Conservation (phyloP, 2,888 invertebrate species). For the Sialis lutaria region DNA sequence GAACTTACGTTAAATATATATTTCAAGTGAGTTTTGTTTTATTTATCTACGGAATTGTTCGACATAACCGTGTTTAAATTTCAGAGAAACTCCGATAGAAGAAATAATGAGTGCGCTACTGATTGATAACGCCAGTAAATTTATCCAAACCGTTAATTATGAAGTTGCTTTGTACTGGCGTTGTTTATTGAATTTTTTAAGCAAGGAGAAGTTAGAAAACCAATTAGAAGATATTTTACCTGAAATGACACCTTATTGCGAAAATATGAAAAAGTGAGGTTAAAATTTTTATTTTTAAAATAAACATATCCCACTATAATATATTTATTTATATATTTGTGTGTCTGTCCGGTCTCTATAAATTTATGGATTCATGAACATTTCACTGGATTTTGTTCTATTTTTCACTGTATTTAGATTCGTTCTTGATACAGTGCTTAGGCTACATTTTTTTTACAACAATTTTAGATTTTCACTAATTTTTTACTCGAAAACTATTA, state of each 20-base stretch:
- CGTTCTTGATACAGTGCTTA: too few relatives aligned
- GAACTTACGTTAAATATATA: slow-evolving; percentile 29
- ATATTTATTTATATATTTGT: too few relatives aligned
- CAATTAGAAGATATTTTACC: slow-evolving; percentile 46
- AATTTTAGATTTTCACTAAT: too few relatives aligned
- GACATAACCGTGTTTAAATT: slow-evolving; percentile 18
- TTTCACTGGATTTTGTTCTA: too few relatives aligned
- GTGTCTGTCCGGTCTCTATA: too few relatives aligned
- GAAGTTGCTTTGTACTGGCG: slow-evolving; percentile 47
- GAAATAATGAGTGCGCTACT: slow-evolving; percentile 27
- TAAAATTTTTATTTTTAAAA: slow-evolving; percentile 9
- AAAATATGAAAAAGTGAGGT: slow-evolving; percentile 51
- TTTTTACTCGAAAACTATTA: too few relatives aligned
- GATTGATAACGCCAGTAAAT: slow-evolving; percentile 25
- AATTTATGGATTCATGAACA: too few relatives aligned
- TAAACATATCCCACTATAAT: too few relatives aligned
- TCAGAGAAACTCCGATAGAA: slow-evolving; percentile 22
- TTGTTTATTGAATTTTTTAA: slow-evolving; percentile 33
- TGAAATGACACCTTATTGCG: slow-evolving; percentile 52
- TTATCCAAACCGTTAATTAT: slow-evolving; percentile 27
- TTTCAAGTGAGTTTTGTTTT: background rate
- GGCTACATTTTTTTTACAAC: too few relatives aligned
- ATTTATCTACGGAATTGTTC: background rate
- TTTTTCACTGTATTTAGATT: too few relatives aligned
- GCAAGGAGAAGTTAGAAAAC: slow-evolving; percentile 25